Conservation (phyloP, 2,113 vertebrate genomes). For the Anhinga rufa region DNA sequence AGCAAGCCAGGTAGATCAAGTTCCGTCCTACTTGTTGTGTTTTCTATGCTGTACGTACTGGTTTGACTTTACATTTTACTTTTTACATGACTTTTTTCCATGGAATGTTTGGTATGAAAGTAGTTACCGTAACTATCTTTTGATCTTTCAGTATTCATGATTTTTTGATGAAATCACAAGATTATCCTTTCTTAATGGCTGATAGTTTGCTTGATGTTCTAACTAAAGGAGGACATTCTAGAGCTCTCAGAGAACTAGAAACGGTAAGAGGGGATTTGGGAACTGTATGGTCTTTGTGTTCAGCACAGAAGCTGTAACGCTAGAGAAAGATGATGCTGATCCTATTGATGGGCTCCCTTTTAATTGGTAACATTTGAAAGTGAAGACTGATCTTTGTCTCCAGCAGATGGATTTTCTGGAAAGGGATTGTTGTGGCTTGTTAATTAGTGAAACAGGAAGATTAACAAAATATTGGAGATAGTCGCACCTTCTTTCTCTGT, state of each 20-base stretch:
- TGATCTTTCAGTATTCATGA: constrained; percentile 79
- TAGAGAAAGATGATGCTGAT: neutral
- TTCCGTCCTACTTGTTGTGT: neutral
- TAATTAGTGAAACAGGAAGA: neutral
- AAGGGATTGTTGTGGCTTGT: neutral
- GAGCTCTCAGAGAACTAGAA: constrained; percentile 76
- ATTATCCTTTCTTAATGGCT: constrained; percentile 87
- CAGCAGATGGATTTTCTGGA: neutral
- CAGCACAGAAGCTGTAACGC: neutral
- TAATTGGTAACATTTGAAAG: neutral
- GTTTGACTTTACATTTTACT: neutral
- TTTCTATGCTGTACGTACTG: neutral
- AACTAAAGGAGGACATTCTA: constrained; percentile 92
- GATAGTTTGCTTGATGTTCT: constrained; percentile 92
- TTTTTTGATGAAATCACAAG: constrained; percentile 85
- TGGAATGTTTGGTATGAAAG: neutral
- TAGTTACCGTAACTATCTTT: neutral
- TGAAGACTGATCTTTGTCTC: neutral
- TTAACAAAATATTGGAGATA: neutral
- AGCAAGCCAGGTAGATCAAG: neutral
- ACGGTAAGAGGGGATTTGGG: constrained; percentile 69
- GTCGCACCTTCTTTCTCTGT: neutral
- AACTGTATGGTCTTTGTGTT: neutral
- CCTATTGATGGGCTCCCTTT: neutral
- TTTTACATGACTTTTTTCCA: fast-evolving